A percentile compares a stretch with the other conserved stretches of the same genome.
Evolutionary conservation across 53 echinoderm and acorn worm genomes (phyloP).

Genomic region (Antedon mediterranea): DNA sequence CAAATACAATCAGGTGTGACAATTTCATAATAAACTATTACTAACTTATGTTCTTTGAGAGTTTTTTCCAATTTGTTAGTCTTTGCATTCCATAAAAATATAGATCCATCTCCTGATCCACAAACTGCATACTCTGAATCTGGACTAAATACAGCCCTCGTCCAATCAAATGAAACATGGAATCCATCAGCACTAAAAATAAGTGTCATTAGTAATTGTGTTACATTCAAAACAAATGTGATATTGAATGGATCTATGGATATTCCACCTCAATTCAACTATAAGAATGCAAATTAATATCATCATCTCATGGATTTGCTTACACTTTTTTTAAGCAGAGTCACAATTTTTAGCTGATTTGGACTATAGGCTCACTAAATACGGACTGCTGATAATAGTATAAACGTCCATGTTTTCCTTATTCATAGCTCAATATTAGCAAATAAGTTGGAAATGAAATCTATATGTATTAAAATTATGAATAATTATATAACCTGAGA

Average conservation of each 20-base stretch:
- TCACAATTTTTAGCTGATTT: too few relatives aligned
- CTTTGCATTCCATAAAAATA: constrained; percentile 65
- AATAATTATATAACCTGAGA: too few relatives aligned
- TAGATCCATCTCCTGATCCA: constrained; percentile 79
- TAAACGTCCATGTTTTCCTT: too few relatives aligned
- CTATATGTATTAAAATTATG: too few relatives aligned
- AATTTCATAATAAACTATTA: too few relatives aligned
- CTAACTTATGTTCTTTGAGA: constrained; percentile 81
- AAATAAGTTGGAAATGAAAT: too few relatives aligned
- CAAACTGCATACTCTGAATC: constrained; percentile 58
- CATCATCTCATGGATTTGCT: too few relatives aligned
- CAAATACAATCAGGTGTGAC: too few relatives aligned
- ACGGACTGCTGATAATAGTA: too few relatives aligned
- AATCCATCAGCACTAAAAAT: constrained; percentile 75
- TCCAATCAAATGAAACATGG: constrained; percentile 69
- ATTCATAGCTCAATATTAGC: too few relatives aligned
- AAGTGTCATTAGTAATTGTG: constrained; percentile 1
- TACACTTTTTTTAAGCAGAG: too few relatives aligned
- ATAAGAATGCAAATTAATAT: background rate
- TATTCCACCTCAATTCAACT: background rate
- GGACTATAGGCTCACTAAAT: too few relatives aligned
- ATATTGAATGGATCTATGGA: background rate
- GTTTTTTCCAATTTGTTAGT: constrained; percentile 51
- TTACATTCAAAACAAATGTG: background rate
- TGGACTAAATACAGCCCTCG: constrained; percentile 89